Base-by-base conservation (phyloP, 2,113 vertebrate genomes). In the Mormoops blainvillei region DNA sequence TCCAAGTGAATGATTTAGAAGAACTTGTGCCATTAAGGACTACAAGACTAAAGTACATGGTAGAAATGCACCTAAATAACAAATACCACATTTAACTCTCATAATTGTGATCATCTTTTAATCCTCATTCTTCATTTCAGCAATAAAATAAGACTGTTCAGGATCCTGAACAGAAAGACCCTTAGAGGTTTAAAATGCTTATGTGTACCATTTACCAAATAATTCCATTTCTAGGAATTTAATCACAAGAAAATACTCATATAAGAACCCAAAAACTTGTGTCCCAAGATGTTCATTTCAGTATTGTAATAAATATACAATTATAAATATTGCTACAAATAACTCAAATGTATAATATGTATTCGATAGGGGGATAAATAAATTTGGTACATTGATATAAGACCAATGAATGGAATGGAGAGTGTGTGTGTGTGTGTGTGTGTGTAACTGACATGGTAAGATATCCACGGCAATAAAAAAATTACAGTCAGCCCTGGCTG, bases 201-300 rank as follows among this genome's bases (percentile, higher is more conserved):
- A 52, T 41, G 10, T 85, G 4, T 71, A 38, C 13, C 16, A 22
- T 87, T 89, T 61, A 89, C 4, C 8, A 48, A 95, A 74, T 41
- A 96, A 90, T 87, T 93, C 38, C 11, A 93, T 33, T 73, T 54
- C n/a, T 61, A 94, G 19, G 33, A 87, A 92, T 89, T 90, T 65
- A 87, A 78, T 67, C 18, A 48, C n/a, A 86, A 94, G 18, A n/a
- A 95, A 91, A 61, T 90, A 77, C 4, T 63, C 65, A 94, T 84
- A 22, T 41, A 70, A 94, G 54, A 82, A 90, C 43, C 22, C 74
- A 90, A 56, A 86, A 20, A 63, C 18, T 41, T 77, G 13, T 84
- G 18, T 93, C 41, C 48, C 77, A 93, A 84, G 24, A 94, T 85
- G 54, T 33, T 78, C 65, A 94, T 50, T 84, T 95, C 50, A 71